These are phyloP conservation scores for Dreissena polymorpha DNA, from an alignment of 1,140 invertebrate genomes.

Conservation along the genomic window DNA sequence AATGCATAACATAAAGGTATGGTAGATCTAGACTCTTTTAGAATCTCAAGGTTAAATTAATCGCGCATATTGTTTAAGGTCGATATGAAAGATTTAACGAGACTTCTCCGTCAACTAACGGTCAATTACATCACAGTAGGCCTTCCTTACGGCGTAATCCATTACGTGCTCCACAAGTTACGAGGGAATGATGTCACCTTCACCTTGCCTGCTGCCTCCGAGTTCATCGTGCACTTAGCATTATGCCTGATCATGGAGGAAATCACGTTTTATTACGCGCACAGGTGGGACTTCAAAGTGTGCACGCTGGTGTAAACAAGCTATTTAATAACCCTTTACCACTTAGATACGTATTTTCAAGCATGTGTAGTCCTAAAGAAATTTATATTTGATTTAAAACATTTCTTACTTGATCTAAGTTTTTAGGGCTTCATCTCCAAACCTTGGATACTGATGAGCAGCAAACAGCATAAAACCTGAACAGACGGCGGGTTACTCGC, in stretches of 20 bases:
- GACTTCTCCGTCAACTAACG: slow-evolving; percentile 86
- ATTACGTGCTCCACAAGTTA: slow-evolving; percentile 85
- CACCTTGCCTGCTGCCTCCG: slow-evolving; percentile 88
- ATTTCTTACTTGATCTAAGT: no score
- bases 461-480: no score
- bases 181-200: slow-evolving; percentile 85
- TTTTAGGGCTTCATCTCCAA: no score
- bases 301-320: not conserved
- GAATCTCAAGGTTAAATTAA: no score
- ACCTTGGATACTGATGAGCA: no score
- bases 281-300: slow-evolving; percentile 83
- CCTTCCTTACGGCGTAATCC: slow-evolving; percentile 83
- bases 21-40: no score
- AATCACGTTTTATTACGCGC: slow-evolving; percentile 92
- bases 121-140: slow-evolving; percentile 89
- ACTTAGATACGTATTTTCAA: no score
- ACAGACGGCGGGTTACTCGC: no score
- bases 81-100: slow-evolving; percentile 65
- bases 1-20: no score
- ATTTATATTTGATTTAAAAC: not conserved
- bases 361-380: not conserved
- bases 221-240: slow-evolving; percentile 88
- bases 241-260: slow-evolving; percentile 90
- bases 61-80: slow-evolving; percentile 60
- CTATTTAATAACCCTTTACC: no score